These are phyloP conservation scores for Pipistrellus pipistrellus DNA, from an alignment of 2,797 vertebrate genomes.

Conservation along the genomic window DNA sequence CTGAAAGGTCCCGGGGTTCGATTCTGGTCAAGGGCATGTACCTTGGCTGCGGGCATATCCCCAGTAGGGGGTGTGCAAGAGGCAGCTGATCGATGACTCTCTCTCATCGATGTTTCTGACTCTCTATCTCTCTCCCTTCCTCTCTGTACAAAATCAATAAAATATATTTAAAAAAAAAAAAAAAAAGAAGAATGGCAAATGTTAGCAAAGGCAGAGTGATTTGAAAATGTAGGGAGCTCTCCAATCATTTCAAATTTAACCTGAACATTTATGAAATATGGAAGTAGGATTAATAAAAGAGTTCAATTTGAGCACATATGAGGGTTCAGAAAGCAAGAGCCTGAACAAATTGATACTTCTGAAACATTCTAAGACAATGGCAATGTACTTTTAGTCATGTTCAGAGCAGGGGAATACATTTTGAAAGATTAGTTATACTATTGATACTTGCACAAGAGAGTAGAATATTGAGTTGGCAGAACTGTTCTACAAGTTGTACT, in stretches of 20 bases:
- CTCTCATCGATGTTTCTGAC: no score
- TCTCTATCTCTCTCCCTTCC: no score
- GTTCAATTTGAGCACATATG: not conserved
- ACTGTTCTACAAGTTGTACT: not conserved
- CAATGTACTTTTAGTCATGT: no score
- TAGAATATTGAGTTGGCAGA: conserved; percentile 23
- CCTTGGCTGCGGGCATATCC: no score
- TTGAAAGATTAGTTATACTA: conserved; percentile 29
- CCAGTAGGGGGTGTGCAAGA: no score
- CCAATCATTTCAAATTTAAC: conserved; percentile 34
- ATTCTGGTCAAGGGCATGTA: no score
- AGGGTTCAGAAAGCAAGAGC: conserved; percentile 32
- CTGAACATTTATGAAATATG: conserved; percentile 28
- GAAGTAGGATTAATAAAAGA: conserved; percentile 37
- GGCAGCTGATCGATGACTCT: no score
- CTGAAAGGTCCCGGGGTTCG: no score
- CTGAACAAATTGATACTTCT: conserved; percentile 33
- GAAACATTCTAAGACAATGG: conserved; percentile 26
- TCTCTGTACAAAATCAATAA: no score
- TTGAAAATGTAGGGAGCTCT: conserved; percentile 13
- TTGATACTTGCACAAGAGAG: not conserved
- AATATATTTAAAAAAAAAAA: no score
- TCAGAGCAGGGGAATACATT: not conserved
- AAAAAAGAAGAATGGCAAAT: not conserved
- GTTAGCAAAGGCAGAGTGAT: not conserved